Percentiles rank a stretch among this genome's conserved stretches.
Conservation (phyloP, 1,140 invertebrate species). For the Drosophila kohkoa region DNA sequence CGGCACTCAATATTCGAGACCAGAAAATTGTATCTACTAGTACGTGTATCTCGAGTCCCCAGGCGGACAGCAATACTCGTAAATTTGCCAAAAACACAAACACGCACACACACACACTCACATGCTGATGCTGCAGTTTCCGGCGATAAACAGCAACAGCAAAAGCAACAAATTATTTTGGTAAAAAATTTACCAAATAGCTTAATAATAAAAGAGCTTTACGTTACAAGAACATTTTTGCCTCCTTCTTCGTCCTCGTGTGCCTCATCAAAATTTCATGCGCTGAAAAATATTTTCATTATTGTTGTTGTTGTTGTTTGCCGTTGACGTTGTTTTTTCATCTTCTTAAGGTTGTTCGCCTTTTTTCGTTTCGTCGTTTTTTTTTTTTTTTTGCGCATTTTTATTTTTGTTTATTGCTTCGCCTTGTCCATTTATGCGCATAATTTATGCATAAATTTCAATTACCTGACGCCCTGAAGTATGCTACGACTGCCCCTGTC, state of each 20-base stretch:
- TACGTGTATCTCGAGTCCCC: slow-evolving; percentile 25
- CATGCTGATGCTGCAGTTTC: slow-evolving; percentile 30
- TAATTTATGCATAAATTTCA: slow-evolving; percentile 83
- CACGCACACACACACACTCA: background rate
- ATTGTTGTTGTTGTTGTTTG: slow-evolving; percentile 19
- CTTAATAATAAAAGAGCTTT: slow-evolving; percentile 67
- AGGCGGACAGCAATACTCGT: slow-evolving; percentile 20
- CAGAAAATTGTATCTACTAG: slow-evolving; percentile 26
- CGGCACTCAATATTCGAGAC: slow-evolving; percentile 54
- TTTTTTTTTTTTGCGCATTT: slow-evolving; percentile 51
- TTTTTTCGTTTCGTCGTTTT: slow-evolving; percentile 2
- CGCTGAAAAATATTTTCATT: slow-evolving; percentile 50
- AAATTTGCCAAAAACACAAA: slow-evolving; percentile 55
- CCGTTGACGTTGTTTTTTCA: slow-evolving; percentile 1
- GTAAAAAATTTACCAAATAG: slow-evolving; percentile 46
- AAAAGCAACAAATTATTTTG: slow-evolving; percentile 27
- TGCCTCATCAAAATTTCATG: slow-evolving; percentile 74
- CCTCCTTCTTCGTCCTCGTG: background rate
- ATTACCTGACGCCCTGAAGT: slow-evolving; percentile 64
- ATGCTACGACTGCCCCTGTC: slow-evolving; percentile 38
- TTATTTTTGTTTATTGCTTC: slow-evolving; percentile 76
- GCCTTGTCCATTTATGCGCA: slow-evolving; percentile 79
- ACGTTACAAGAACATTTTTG: slow-evolving; percentile 22
- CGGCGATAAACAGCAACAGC: slow-evolving; percentile 2
- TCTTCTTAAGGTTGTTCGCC: background rate